phyloP scores from a whole-genome alignment of 1,140 invertebrate species.

The Pachyrhynchus sulphureomaculatus region DNA sequence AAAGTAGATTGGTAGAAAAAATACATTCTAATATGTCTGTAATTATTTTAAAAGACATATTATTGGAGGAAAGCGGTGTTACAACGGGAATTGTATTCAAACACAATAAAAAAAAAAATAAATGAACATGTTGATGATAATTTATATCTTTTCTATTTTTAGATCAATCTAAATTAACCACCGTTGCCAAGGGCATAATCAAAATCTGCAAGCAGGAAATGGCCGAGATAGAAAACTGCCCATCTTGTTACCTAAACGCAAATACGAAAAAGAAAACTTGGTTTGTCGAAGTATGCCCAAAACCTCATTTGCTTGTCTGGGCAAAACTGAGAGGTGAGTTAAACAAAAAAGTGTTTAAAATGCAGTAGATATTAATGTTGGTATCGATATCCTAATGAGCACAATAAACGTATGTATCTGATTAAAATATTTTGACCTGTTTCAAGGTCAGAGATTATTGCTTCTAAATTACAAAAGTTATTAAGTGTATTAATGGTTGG shows the following conservation, averaged over 20 bases:
- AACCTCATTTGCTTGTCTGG: conserved; percentile 87
- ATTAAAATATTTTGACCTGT: too few relatives aligned
- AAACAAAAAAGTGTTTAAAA: not conserved
- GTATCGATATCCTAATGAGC: too few relatives aligned
- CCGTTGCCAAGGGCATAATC: conserved; percentile 74
- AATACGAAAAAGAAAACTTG: conserved; percentile 79
- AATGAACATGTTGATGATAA: not conserved
- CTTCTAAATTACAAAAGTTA: too few relatives aligned
- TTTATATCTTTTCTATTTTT: conserved; percentile 42
- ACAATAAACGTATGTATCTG: too few relatives aligned
- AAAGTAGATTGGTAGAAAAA: too few relatives aligned
- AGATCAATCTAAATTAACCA: conserved; percentile 76
- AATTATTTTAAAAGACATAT: too few relatives aligned
- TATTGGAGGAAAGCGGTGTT: not conserved
- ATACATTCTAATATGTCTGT: too few relatives aligned
- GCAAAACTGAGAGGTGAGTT: conserved; percentile 79
- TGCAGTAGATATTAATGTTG: too few relatives aligned
- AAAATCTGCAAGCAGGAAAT: conserved; percentile 85
- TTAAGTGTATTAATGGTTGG: too few relatives aligned
- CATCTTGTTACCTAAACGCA: conserved; percentile 86
- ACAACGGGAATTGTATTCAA: conserved; percentile 20
- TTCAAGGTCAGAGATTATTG: too few relatives aligned
- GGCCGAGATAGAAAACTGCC: conserved; percentile 90
- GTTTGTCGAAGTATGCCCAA: conserved; percentile 88
- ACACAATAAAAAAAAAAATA: not conserved